Conservation (phyloP, 2,797 vertebrate species). For the Sarcoramphus papa region DNA sequence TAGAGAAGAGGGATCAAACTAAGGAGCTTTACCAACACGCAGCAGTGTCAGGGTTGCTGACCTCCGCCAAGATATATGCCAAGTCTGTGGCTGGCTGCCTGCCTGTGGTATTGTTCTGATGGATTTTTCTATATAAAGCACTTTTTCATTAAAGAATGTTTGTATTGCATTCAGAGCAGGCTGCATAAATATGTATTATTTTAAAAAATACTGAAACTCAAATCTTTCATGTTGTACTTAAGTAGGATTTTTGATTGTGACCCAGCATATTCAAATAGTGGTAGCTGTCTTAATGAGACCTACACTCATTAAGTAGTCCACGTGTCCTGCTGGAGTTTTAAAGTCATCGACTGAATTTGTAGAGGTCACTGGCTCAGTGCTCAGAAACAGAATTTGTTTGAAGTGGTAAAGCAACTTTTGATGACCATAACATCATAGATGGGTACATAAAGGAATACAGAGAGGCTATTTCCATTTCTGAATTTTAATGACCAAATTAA, state of each 20-base stretch:
- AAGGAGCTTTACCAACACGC: constrained; percentile 58
- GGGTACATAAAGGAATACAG: neutral
- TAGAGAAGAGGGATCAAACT: constrained; percentile 49
- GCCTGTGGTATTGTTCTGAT: constrained; percentile 4
- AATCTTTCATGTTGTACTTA: neutral
- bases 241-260: neutral
- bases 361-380: neutral
- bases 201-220: neutral
- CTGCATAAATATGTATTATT: constrained; percentile 3
- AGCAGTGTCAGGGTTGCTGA: constrained; percentile 51
- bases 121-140: constrained; percentile 41
- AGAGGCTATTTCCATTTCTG: neutral
- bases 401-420: neutral
- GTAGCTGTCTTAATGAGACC: neutral
- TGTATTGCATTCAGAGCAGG: neutral
- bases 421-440: neutral
- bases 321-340: neutral
- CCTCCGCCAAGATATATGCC: constrained; percentile 26
- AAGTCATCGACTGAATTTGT: neutral
- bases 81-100: neutral
- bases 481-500: neutral
- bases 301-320: neutral
- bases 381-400: neutral
- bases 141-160: constrained; percentile 28
- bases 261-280: neutral